Conservation (phyloP, 2,113 vertebrate genomes). For the Hyperoodon ampullatus region DNA sequence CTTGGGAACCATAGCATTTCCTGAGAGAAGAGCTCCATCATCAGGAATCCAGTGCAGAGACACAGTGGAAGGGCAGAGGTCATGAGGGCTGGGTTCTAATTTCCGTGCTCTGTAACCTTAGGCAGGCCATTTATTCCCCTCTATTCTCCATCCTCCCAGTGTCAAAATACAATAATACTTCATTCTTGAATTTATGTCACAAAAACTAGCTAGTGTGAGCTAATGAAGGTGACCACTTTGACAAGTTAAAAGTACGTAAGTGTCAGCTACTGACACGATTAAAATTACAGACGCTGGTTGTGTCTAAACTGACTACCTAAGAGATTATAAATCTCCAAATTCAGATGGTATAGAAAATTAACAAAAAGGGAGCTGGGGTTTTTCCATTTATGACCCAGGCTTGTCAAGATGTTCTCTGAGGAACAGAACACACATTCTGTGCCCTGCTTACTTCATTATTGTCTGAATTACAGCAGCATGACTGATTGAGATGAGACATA, state of each 20-base stretch:
- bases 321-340: neutral
- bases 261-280: neutral
- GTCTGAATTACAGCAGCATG: conserved; percentile 48
- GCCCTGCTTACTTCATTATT: conserved; percentile 45
- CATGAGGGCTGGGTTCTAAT: neutral
- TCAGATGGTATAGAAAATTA: neutral
- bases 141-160: neutral
- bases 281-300: neutral
- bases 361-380: neutral
- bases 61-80: neutral
- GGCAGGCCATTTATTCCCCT: neutral
- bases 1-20: neutral
- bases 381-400: neutral
- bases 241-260: conserved; percentile 21
- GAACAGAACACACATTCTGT: neutral
- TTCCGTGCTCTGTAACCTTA: neutral
- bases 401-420: neutral
- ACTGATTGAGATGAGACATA: conserved; percentile 60
- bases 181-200: neutral
- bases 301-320: neutral
- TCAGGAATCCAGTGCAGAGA: neutral
- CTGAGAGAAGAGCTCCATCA: conserved; percentile 52
- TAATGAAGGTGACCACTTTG: conserved; percentile 20
- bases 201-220: neutral
- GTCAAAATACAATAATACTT: conserved; percentile 25